Evolutionary conservation across 2,797 vertebrate genomes (phyloP), one percentile per base, ranked within the genome.

Genomic region (Enteromius radiatus): DNA sequence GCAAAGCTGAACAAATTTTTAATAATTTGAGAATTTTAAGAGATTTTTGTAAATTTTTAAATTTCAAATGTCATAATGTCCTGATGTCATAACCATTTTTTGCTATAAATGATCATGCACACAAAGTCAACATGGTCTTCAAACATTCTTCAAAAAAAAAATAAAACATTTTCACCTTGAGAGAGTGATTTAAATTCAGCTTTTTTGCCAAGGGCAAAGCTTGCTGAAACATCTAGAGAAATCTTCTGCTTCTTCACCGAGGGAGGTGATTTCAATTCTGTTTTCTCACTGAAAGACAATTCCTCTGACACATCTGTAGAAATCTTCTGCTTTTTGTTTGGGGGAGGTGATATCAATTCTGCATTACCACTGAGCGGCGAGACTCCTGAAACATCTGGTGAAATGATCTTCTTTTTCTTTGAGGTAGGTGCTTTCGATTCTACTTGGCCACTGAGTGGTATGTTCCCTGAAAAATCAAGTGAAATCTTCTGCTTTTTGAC

Each of bases 211-310:
- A 69, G 33, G 3, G 10, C 0, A 47, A 56, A 19, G 10, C 14
- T 11, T 0, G 11, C 17, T 23, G 23, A 70, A 59, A 21, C n/a
- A 56, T 77, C 54, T 26, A 21, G 23, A 31, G 28, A 76, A 41
- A 19, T 76, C 21, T 82, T 76, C 6, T 17, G 87, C 91, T 92
- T 91, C 90, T 90, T 92, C 84, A 83, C 88, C 84, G 89, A 91
- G 84, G 88, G 69, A 86, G 90, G 85, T 84, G 84, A 80, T 69
- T 52, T 78, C 4, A 67, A 28, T 19, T 59, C 78, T 9, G 47
- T 38, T 70, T 56, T 28, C 21, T 31, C 49, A 14, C 15, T 21
- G 36, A 80, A 19, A 8, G 65, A 3, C 43, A 49, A 64, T 19
- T 28, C 41, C 17, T 64, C 43, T 17, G 47, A 41, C 54, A 56